Evolutionary conservation across 2,888 invertebrate species (phyloP), one percentile per base, ranked within the genome.

Genomic region (Tiphia femorata): DNA sequence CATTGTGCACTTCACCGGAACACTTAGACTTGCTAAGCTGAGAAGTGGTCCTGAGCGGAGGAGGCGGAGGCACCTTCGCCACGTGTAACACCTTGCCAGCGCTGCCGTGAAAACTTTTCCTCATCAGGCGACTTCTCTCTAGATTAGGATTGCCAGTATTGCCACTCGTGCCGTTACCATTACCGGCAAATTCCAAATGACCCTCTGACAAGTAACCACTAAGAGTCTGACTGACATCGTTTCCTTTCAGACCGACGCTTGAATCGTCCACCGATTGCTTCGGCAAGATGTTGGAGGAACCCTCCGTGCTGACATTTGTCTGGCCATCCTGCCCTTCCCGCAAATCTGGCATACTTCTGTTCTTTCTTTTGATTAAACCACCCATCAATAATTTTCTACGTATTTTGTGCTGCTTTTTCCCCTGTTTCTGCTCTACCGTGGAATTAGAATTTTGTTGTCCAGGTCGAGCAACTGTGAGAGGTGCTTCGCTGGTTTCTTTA

Each of bases 321-420:
- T 86, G 87, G 7, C 85, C 88, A 65, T 87, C 87, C 43, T 90
- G 91, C 0, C 91, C 92, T 80, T 95, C 95, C 0, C 95, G 91
- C 43, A 96, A 85, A 85, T 96, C 96, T 0, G 96, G 96, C 94
- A 96, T 94, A 50, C 95, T 95, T 65, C 95, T 87, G 78, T 96
- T 96, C 81, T 96, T 96, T 23, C 95, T 86, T 58, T 93, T 88
- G 48, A 96, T 95, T 48, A 96, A 84, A 1, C 95, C 95, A 10
- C 95, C 95, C 95, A 96, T 95, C 5, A 96, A 79, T 2, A 95
- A 82, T 82, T 95, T 95, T 74, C 95, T 86, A 21, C 95, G 86
- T 40, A 96, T 94, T 84, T 95, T 95, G 77, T 96, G 96, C 78
- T 95, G 95, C 69, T 96, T 96, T 78, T 95, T 95, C 44, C 91